Conservation (phyloP, 2,797 vertebrate genomes). For the Bovichtus variegatus region DNA sequence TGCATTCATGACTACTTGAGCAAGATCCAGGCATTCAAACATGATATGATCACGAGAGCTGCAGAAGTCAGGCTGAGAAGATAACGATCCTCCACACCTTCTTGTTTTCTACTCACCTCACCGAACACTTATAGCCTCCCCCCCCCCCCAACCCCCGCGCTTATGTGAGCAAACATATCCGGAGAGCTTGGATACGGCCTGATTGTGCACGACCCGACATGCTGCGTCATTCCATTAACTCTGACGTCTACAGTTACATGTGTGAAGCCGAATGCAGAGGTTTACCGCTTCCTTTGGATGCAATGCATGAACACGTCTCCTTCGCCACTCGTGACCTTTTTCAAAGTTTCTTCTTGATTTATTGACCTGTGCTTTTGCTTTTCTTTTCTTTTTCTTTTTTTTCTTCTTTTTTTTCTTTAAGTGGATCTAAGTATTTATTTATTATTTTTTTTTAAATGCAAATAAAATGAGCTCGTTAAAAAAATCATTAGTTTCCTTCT, state of each 20-base stretch:
- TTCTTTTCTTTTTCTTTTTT: constrained; percentile 21
- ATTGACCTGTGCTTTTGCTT: constrained; percentile 8
- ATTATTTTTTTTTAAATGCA: no score
- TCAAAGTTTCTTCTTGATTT: constrained; percentile 6
- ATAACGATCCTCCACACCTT: constrained; percentile 52
- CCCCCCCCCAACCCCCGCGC: neutral
- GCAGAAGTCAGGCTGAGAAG: constrained; percentile 22
- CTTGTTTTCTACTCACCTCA: constrained; percentile 19
- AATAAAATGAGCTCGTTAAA: constrained; percentile 10
- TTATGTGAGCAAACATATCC: neutral
- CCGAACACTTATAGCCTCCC: neutral
- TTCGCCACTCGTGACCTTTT: neutral
- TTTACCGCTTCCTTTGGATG: neutral
- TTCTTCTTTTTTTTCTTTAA: constrained; percentile 24
- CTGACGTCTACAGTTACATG: no score
- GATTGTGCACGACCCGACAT: neutral
- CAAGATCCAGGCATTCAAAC: constrained; percentile 22
- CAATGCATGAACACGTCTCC: neutral
- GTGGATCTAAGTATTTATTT: constrained; percentile 12
- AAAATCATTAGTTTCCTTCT: constrained; percentile 12
- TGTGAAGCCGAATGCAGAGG: neutral
- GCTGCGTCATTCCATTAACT: neutral
- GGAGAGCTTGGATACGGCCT: neutral
- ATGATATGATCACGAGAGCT: constrained; percentile 23
- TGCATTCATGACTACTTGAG: constrained; percentile 31